Conservation (phyloP, 2,888 invertebrate genomes). For the Syritta pipiens region DNA sequence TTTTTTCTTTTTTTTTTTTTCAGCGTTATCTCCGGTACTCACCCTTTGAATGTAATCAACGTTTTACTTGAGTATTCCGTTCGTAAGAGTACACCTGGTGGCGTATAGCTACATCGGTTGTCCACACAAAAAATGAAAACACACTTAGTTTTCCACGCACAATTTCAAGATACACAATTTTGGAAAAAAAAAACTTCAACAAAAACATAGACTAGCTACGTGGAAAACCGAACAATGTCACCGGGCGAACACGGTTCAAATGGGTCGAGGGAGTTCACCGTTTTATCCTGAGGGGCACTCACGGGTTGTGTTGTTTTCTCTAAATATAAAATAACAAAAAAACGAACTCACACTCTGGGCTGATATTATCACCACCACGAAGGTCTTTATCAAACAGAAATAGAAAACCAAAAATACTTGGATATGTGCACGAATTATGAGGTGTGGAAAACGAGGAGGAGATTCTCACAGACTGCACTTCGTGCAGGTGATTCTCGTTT, state of each 20-base stretch:
- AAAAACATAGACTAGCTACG: too few relatives aligned
- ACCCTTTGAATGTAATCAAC: conserved; percentile 35
- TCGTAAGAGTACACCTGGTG: conserved; percentile 34
- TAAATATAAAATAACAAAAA: too few relatives aligned
- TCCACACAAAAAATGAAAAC: neutral
- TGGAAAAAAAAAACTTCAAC: neutral
- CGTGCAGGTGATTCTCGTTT: neutral
- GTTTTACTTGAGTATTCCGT: conserved; percentile 39
- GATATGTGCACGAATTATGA: neutral
- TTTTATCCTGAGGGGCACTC: too few relatives aligned
- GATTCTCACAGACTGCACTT: conserved; percentile 10
- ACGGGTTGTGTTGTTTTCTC: too few relatives aligned
- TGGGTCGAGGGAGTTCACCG: too few relatives aligned
- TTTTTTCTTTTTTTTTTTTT: neutral
- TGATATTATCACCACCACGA: conserved; percentile 25
- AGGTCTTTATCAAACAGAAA: conserved; percentile 50
- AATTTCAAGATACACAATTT: neutral
- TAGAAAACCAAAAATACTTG: conserved; percentile 37
- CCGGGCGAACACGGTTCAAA: too few relatives aligned
- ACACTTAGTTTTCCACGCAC: conserved; percentile 5
- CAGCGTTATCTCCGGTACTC: conserved; percentile 28
- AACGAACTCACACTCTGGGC: too few relatives aligned
- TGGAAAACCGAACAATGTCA: too few relatives aligned
- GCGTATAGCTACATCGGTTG: neutral
- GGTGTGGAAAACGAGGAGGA: neutral